phyloP scores from a whole-genome alignment of 1,140 invertebrate species.

The Aphidius ervi region DNA sequence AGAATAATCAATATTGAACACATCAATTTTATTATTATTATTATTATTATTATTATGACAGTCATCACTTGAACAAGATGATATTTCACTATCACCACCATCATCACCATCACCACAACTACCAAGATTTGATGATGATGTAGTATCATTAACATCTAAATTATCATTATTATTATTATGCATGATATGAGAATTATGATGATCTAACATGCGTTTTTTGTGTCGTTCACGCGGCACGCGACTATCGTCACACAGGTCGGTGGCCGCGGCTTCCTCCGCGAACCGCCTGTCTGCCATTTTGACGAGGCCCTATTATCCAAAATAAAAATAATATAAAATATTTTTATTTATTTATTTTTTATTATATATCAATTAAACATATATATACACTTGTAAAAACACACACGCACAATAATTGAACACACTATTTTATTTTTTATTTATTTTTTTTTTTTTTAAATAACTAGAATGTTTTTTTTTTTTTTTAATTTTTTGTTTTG shows the following conservation, averaged over 20 bases:
- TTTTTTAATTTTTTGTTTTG: neutral
- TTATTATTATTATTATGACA: neutral
- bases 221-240: constrained; percentile 38
- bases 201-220: constrained; percentile 29
- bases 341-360: constrained; percentile 1
- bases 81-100: too few relatives aligned
- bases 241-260: constrained; percentile 29
- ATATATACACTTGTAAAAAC: too few relatives aligned
- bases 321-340: neutral
- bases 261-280: constrained; percentile 36
- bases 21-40: constrained; percentile 7
- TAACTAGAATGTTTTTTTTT: neutral
- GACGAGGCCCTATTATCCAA: constrained; percentile 17
- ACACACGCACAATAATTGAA: too few relatives aligned
- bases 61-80: neutral
- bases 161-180: constrained; percentile 16
- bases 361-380: neutral
- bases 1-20: neutral
- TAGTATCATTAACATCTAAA: neutral
- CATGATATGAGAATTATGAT: constrained; percentile 11
- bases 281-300: constrained; percentile 48
- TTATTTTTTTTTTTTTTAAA: too few relatives aligned
- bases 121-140: too few relatives aligned
- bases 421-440: too few relatives aligned
- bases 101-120: too few relatives aligned